Evolutionary conservation across 2,797 vertebrate genomes (phyloP).

Genomic region (Chrysocyon brachyurus): DNA sequence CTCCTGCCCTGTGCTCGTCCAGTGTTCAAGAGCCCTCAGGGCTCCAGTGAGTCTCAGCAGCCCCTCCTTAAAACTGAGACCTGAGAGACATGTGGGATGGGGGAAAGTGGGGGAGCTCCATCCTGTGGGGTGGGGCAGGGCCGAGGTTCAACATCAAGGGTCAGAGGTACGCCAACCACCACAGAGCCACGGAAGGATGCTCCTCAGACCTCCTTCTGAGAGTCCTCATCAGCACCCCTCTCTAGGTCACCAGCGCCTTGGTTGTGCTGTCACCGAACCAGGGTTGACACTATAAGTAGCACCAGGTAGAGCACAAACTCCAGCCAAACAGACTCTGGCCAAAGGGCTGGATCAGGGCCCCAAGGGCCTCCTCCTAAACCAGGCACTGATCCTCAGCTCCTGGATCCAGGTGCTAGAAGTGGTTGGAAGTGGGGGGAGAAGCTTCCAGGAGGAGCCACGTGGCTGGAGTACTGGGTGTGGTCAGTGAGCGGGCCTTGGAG

Average conservation of each 20-base stretch:
- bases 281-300: background rate
- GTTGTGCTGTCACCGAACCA: background rate
- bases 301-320: background rate
- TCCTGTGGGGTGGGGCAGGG: background rate
- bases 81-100: no score
- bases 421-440: background rate
- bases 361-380: background rate
- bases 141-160: background rate
- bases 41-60: background rate
- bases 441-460: background rate
- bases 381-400: background rate
- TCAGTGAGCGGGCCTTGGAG: background rate
- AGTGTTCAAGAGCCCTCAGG: background rate
- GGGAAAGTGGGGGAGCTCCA: no score
- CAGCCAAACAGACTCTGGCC: background rate
- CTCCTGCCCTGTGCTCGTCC: background rate
- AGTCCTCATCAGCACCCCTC: background rate
- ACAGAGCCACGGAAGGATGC: background rate
- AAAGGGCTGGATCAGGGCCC: background rate
- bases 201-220: background rate
- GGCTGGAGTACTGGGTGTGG: background rate
- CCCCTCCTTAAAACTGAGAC: background rate
- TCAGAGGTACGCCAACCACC: background rate
- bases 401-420: background rate
- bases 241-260: background rate